Percentiles rank a stretch among this genome's conserved stretches.
phyloP scores from a whole-genome alignment of 2,797 vertebrate species.

The Melanotaenia pygmaea region DNA sequence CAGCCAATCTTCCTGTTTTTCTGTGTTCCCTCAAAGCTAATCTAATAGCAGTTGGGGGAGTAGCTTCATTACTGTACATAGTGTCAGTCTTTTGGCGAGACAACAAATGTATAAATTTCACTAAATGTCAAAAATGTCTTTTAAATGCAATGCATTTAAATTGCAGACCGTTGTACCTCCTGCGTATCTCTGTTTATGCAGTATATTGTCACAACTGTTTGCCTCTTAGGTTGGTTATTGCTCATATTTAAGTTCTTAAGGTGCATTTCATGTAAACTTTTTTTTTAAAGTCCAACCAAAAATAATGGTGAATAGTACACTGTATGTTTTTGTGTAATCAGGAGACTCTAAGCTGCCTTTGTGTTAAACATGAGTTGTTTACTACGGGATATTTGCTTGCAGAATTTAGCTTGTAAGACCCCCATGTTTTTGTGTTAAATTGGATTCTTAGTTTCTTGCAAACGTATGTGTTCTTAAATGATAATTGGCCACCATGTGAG shows the following conservation, averaged over 20 bases:
- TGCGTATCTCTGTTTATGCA: conserved; percentile 28
- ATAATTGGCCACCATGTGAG: conserved; percentile 44
- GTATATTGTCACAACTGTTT: conserved; percentile 17
- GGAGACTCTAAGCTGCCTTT: conserved; percentile 67
- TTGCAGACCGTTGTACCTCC: conserved; percentile 11
- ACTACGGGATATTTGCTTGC: conserved; percentile 38
- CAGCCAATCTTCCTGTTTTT: background rate
- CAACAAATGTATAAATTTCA: background rate
- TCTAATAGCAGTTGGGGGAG: background rate
- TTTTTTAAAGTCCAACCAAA: conserved; percentile 1
- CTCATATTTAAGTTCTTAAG: conserved; percentile 18
- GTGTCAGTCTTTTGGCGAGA: background rate
- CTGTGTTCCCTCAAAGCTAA: background rate
- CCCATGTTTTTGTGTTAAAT: conserved; percentile 42
- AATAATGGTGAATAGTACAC: conserved; percentile 15
- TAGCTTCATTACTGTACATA: background rate
- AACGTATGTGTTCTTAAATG: conserved; percentile 40
- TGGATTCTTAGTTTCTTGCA: conserved; percentile 25
- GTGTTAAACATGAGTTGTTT: conserved; percentile 55
- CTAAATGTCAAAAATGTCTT: background rate
- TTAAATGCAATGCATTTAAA: conserved; percentile 17
- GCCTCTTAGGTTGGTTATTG: conserved; percentile 1
- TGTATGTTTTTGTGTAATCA: conserved; percentile 27
- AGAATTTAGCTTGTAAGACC: conserved; percentile 46
- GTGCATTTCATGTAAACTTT: conserved; percentile 25